Conservation (phyloP, 2,113 vertebrate genomes). For the Dicentrarchus labrax region DNA sequence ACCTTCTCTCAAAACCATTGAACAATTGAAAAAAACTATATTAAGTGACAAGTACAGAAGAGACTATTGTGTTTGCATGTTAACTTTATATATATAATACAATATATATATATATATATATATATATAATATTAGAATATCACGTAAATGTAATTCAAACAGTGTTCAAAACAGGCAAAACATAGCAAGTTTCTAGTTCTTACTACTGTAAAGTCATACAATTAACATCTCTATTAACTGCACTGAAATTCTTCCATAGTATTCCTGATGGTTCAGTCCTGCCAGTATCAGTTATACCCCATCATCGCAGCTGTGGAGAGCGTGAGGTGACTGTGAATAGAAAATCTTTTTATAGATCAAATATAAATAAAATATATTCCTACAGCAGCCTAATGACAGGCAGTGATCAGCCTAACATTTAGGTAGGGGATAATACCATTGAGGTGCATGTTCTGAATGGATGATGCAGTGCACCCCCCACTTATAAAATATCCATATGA, state of each 20-base stretch:
- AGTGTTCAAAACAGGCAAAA: background rate
- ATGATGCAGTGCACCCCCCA: background rate
- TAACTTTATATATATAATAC: too few species aligned
- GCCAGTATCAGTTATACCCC: background rate
- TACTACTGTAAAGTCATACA: background rate
- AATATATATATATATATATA: too few species aligned
- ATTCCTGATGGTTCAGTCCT: conserved; percentile 2
- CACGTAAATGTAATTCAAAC: background rate
- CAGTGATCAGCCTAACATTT: background rate
- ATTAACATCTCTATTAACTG: background rate
- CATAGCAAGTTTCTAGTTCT: background rate
- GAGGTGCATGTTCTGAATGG: background rate
- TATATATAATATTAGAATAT: background rate
- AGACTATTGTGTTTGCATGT: background rate
- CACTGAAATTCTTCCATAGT: background rate
- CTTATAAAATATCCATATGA: background rate
- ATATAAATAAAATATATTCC: conserved; percentile 10
- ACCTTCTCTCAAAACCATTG: background rate
- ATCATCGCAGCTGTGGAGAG: conserved; percentile 2
- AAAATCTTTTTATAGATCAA: conserved; percentile 5
- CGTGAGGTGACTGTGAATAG: background rate
- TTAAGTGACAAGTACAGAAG: too few species aligned
- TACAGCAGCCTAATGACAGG: background rate
- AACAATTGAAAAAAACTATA: background rate
- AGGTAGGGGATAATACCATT: background rate